These are phyloP conservation scores for Callosobruchus maculatus DNA, from an alignment of 2,888 invertebrate species.

Conservation along the genomic window DNA sequence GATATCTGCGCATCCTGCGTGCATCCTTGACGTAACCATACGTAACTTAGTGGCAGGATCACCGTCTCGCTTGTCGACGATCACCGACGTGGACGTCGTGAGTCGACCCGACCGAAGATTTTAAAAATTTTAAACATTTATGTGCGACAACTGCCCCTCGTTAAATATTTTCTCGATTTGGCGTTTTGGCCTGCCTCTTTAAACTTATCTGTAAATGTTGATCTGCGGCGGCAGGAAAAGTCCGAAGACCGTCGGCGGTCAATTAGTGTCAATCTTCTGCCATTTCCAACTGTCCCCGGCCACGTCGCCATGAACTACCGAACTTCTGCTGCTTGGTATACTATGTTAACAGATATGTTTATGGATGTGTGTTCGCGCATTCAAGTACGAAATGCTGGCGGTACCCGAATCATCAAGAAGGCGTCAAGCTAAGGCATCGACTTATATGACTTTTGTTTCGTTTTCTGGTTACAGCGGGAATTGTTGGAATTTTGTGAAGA, in stretches of 20 bases:
- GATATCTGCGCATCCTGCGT: background rate
- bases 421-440: too few species aligned
- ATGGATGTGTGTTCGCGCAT: background rate
- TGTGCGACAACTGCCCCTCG: background rate
- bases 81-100: background rate
- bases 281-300: conserved; percentile 15
- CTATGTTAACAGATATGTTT: background rate
- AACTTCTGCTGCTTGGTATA: conserved; percentile 6
- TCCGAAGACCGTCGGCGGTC: conserved; percentile 4
- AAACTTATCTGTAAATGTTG: conserved; percentile 19
- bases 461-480: too few species aligned
- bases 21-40: background rate
- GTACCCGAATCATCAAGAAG: too few species aligned
- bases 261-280: conserved; percentile 30
- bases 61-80: background rate
- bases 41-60: background rate
- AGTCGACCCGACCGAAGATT: background rate
- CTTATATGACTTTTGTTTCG: too few species aligned
- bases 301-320: conserved; percentile 10
- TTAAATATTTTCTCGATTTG: conserved; percentile 16
- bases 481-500: too few species aligned
- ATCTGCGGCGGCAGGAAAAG: conserved; percentile 8
- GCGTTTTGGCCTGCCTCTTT: conserved; percentile 13
- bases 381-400: too few species aligned
- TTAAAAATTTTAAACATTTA: background rate